phyloP scores from a whole-genome alignment of 2,888 invertebrate species.

The Protonemura montana region DNA sequence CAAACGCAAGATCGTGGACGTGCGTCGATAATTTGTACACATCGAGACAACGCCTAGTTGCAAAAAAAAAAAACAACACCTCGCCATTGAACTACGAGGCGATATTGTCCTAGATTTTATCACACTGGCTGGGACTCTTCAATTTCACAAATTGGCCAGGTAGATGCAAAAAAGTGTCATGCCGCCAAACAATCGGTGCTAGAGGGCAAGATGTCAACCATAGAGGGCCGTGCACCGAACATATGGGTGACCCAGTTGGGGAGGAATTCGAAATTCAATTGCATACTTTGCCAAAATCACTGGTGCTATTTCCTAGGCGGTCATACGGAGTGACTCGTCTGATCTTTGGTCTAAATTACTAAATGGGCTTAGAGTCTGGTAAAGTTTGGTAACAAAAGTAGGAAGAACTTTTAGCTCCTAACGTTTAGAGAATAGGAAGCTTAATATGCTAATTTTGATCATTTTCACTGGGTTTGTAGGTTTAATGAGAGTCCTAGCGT shows the following conservation, averaged over 20 bases:
- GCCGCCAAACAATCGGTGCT: neutral
- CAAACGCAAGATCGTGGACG: neutral
- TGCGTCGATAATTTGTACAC: neutral
- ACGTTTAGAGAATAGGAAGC: too few relatives aligned
- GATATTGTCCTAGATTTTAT: neutral
- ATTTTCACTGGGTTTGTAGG: too few relatives aligned
- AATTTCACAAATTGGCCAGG: neutral
- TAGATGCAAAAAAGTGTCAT: neutral
- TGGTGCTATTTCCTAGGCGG: too few relatives aligned
- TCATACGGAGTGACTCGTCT: too few relatives aligned
- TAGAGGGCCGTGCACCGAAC: neutral
- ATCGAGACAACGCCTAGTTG: neutral
- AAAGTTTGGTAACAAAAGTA: too few relatives aligned
- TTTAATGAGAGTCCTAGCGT: too few relatives aligned
- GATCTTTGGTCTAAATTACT: too few relatives aligned
- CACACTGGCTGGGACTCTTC: neutral
- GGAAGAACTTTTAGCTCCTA: too few relatives aligned
- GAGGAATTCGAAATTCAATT: too few relatives aligned
- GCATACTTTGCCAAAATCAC: too few relatives aligned
- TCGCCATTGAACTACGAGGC: neutral
- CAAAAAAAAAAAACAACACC: neutral
- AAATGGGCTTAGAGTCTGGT: too few relatives aligned
- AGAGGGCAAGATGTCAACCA: neutral
- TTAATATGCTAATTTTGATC: too few relatives aligned
- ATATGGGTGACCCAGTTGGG: neutral